Evolutionary conservation across 2,888 invertebrate genomes (phyloP).

Genomic region (Nymphalis c-album): DNA sequence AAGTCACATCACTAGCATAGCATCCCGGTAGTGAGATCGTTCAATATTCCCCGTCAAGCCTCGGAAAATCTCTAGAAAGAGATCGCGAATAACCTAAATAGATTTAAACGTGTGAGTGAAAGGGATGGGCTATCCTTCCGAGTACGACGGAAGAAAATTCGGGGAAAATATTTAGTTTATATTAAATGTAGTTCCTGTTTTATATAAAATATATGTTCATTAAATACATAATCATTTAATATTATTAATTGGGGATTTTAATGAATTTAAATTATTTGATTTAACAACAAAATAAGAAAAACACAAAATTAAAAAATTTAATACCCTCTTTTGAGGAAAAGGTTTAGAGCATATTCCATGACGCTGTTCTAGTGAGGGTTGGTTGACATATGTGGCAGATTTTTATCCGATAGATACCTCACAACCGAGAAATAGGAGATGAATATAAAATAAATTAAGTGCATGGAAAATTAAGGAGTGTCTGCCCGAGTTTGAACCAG

Average conservation of each 20-base stretch:
- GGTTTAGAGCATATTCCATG: not conserved
- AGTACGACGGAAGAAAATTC: not conserved
- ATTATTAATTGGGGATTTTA: too few relatives aligned
- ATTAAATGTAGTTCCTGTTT: not conserved
- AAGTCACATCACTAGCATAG: constrained; percentile 10
- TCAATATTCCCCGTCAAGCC: constrained; percentile 37
- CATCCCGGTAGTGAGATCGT: constrained; percentile 39
- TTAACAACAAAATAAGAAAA: too few relatives aligned
- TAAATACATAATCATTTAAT: too few relatives aligned
- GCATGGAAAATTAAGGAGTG: too few relatives aligned
- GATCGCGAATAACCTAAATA: constrained; percentile 19
- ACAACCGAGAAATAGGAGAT: not conserved
- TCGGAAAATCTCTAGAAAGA: constrained; percentile 30
- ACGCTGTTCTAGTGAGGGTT: not conserved
- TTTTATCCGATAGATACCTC: not conserved
- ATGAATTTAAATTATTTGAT: too few relatives aligned
- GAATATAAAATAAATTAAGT: too few relatives aligned
- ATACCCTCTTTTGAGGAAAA: not conserved
- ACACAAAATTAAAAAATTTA: not conserved
- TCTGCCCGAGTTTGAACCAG: too few relatives aligned
- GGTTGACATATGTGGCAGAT: not conserved
- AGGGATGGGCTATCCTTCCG: constrained; percentile 13
- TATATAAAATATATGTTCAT: not conserved
- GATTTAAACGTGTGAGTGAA: constrained; percentile 9
- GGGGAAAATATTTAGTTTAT: not conserved